Percentiles rank a stretch among this genome's conserved stretches.
These are phyloP conservation scores for Tiliacea citrago DNA, from an alignment of 2,888 invertebrate species.

Conservation along the genomic window DNA sequence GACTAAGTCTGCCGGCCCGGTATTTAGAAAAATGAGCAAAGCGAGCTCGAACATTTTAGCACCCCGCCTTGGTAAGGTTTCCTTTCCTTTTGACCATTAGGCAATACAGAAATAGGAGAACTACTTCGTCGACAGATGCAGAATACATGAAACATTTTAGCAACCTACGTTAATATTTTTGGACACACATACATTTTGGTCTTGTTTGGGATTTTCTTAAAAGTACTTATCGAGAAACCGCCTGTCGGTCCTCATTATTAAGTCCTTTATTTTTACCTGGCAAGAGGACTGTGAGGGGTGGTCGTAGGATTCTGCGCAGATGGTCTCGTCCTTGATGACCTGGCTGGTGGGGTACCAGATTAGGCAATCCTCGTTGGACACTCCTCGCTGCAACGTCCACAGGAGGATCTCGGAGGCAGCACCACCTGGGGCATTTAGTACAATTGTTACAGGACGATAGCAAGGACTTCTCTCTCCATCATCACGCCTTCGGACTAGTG, in stretches of 20 bases:
- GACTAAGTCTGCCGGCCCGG: not conserved
- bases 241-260: not conserved
- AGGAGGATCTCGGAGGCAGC: constrained; percentile 81
- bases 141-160: not conserved
- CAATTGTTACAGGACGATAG: not conserved
- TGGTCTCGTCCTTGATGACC: constrained; percentile 74
- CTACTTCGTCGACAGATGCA: not conserved
- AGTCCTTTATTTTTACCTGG: constrained; percentile 70
- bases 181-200: not conserved
- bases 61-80: too few species aligned
- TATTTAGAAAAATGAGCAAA: not conserved
- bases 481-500: not conserved
- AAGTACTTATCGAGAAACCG: not conserved
- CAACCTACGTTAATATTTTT: not conserved
- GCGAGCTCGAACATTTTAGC: not conserved
- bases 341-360: constrained; percentile 74
- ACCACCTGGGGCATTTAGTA: constrained; percentile 74
- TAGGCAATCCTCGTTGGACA: constrained; percentile 80
- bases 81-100: not conserved
- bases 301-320: constrained; percentile 82
- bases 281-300: constrained; percentile 84
- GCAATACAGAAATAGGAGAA: not conserved
- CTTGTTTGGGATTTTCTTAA: not conserved
- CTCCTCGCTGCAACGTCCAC: constrained; percentile 84
- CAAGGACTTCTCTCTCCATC: not conserved